phyloP scores from a whole-genome alignment of 2,113 vertebrate species.

The Dipodomys stephensi region DNA sequence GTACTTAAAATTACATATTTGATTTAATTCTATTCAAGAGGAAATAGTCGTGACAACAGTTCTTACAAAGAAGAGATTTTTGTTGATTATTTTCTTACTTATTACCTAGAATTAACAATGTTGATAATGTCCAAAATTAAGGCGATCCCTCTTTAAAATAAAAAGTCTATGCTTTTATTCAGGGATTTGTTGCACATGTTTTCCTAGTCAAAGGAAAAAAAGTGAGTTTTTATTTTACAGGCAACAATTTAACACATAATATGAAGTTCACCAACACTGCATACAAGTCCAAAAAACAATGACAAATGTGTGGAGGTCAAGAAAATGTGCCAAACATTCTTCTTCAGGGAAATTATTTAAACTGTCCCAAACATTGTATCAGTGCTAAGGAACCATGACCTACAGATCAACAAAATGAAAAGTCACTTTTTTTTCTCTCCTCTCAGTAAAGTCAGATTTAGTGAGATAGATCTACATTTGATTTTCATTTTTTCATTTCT shows the following conservation, averaged over 20 bases:
- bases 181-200: not conserved
- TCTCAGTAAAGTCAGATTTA: constrained; percentile 34
- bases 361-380: constrained; percentile 56
- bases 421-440: constrained; percentile 53
- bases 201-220: not conserved
- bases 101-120: not conserved
- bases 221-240: not conserved
- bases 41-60: not conserved
- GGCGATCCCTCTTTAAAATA: not conserved
- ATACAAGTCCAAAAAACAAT: not conserved
- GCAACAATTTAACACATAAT: not conserved
- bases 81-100: constrained; percentile 6
- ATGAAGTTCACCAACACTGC: fast-evolving
- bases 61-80: not conserved
- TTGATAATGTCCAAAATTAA: not conserved
- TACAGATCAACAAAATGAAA: constrained; percentile 61
- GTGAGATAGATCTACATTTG: not conserved
- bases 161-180: not conserved
- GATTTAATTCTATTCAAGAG: constrained; percentile 26
- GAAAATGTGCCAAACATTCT: constrained; percentile 22
- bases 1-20: constrained; percentile 1
- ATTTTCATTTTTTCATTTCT: not conserved
- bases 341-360: constrained; percentile 17
- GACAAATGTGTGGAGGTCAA: not conserved
- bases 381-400: constrained; percentile 56